Evolutionary conservation across 2,113 vertebrate genomes (phyloP).

Genomic region (Anas platyrhynchos): DNA sequence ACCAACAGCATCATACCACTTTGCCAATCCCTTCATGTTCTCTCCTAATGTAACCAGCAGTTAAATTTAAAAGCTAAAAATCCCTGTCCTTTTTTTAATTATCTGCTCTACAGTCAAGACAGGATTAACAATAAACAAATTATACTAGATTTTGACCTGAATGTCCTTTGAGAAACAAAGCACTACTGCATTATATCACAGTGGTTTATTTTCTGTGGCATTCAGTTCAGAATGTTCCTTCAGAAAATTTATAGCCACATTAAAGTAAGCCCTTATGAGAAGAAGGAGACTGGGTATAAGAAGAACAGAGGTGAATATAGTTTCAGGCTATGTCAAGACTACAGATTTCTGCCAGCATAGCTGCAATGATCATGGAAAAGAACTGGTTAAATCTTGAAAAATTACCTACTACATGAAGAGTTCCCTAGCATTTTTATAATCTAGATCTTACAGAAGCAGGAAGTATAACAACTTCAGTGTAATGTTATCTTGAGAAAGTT

Average conservation of each 20-base stretch:
- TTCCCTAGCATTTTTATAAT: not conserved
- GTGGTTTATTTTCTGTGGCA: constrained; percentile 27
- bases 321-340: constrained; percentile 7
- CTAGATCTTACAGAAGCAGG: not conserved
- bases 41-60: not conserved
- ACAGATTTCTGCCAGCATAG: not conserved
- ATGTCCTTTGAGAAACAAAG: not conserved
- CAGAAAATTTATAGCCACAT: constrained; percentile 49
- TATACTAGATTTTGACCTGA: not conserved
- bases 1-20: not conserved
- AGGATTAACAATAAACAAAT: not conserved
- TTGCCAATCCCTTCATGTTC: not conserved
- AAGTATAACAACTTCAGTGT: not conserved
- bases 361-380: not conserved
- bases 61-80: not conserved
- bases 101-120: no score
- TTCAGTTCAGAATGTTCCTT: constrained; percentile 17
- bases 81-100: not conserved
- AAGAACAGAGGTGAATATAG: not conserved
- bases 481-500: not conserved
- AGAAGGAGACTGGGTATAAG: not conserved
- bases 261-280: constrained; percentile 34
- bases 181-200: not conserved
- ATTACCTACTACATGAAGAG: not conserved
- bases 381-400: not conserved